Percentiles rank a stretch among this genome's conserved stretches.
phyloP scores from a whole-genome alignment of 1,140 invertebrate species.

The Brachionus rubens region DNA sequence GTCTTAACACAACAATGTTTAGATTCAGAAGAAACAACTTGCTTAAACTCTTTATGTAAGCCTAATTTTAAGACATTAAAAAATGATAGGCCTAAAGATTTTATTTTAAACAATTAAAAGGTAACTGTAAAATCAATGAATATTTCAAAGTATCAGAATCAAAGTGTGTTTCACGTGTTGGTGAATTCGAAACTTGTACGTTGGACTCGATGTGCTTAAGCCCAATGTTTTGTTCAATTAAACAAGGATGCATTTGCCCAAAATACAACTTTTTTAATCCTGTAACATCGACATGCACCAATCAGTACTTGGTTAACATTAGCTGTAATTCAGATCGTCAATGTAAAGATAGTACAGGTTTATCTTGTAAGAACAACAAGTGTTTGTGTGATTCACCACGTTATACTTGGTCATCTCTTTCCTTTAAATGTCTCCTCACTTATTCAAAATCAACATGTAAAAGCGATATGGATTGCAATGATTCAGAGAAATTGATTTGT shows the following conservation, averaged over 20 bases:
- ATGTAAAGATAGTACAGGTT: not conserved
- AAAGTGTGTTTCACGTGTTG: too few species aligned
- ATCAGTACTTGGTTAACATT: not conserved
- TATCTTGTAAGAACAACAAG: not conserved
- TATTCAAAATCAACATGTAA: not conserved
- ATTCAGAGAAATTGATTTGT: too few species aligned
- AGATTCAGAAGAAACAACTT: too few species aligned
- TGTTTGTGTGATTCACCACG: not conserved
- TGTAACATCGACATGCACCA: not conserved
- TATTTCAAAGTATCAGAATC: too few species aligned
- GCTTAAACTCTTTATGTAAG: not conserved
- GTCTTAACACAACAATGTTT: not conserved
- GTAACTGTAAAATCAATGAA: not conserved
- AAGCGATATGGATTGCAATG: not conserved
- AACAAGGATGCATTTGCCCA: not conserved
- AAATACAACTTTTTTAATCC: too few species aligned
- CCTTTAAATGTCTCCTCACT: not conserved
- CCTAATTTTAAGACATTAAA: not conserved
- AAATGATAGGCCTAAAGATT: not conserved
- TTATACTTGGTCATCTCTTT: not conserved
- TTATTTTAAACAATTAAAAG: not conserved
- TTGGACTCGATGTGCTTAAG: not conserved
- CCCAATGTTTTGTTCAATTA: constrained; percentile 13
- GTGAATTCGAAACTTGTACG: not conserved
- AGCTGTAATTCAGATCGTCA: not conserved